Evolutionary conservation across 2,113 vertebrate species (phyloP).

Genomic region (Microcebus tavaratra): DNA sequence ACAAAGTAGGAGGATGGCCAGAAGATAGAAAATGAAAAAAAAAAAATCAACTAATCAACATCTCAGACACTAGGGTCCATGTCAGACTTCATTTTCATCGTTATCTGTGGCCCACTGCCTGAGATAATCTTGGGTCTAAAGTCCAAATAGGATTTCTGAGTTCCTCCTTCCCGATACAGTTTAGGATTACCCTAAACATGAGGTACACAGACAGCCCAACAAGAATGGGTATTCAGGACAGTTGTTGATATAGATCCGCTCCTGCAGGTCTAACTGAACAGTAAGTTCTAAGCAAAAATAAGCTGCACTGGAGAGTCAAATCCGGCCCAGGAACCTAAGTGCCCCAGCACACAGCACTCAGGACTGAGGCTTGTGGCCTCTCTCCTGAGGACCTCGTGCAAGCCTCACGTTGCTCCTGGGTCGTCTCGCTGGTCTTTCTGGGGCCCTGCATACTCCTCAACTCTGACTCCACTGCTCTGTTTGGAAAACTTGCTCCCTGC

Average conservation of each 20-base stretch:
- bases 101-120: not conserved
- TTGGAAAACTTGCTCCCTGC: not conserved
- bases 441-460: not conserved
- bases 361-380: not conserved
- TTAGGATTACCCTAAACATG: not conserved
- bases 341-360: accelerated
- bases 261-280: too few relatives aligned
- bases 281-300: too few relatives aligned
- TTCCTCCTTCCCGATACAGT: not conserved
- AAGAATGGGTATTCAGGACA: not conserved
- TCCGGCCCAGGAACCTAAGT: not conserved
- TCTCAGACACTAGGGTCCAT: not conserved
- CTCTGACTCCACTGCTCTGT: not conserved
- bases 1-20: not conserved
- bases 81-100: not conserved
- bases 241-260: not conserved
- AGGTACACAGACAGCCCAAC: not conserved
- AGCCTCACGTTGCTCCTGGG: not conserved
- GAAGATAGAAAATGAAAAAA: not conserved
- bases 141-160: not conserved
- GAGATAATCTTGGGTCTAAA: not conserved
- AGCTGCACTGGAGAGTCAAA: not conserved
- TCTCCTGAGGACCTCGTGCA: not conserved
- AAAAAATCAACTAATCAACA: not conserved
- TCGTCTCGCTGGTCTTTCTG: not conserved